These are phyloP conservation scores for Furnarius figulus DNA, from an alignment of 2,113 vertebrate species.

Conservation along the genomic window DNA sequence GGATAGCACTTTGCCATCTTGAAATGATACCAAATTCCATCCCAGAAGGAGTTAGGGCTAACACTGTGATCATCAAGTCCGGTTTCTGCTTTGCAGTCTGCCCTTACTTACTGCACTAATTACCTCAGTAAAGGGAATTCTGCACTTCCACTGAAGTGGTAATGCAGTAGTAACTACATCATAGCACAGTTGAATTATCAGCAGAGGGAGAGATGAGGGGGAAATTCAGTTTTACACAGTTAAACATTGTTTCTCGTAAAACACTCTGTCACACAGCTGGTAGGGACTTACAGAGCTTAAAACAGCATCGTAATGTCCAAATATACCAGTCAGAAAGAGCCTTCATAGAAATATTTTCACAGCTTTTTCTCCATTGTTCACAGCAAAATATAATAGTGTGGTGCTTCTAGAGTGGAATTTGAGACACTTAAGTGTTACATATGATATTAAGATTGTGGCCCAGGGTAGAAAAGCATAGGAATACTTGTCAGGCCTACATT, in stretches of 20 bases:
- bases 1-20: not conserved
- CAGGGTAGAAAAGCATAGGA: not conserved
- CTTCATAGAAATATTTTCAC: not conserved
- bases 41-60: not conserved
- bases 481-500: not conserved
- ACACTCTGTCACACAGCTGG: not conserved
- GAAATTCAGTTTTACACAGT: not conserved
- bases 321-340: not conserved
- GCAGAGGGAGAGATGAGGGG: not conserved
- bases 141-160: not conserved
- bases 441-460: not conserved
- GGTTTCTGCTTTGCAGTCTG: not conserved
- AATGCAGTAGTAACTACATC: not conserved
- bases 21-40: not conserved
- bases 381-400: not conserved
- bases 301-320: not conserved
- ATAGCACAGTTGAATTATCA: not conserved
- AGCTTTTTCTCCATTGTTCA: not conserved
- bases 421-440: not conserved
- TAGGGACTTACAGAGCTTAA: not conserved
- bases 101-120: not conserved
- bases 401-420: not conserved
- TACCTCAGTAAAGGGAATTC: not conserved
- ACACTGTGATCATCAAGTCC: not conserved
- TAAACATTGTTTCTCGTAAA: not conserved